Conservation (phyloP, 2,888 invertebrate species). For the Amphipyra tragopoginis region DNA sequence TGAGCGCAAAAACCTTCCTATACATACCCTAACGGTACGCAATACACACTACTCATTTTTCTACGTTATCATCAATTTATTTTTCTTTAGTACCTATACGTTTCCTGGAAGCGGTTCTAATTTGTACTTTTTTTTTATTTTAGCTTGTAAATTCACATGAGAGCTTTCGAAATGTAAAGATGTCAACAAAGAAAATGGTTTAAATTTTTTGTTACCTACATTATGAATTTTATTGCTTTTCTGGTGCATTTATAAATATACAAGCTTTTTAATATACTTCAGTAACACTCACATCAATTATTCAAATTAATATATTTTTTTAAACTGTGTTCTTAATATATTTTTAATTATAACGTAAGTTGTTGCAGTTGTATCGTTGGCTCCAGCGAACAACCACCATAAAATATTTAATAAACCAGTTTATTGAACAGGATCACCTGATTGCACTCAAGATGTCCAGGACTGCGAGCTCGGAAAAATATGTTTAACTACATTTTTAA, state of each 20-base stretch:
- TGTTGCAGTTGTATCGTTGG: conserved; percentile 60
- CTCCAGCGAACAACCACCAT: conserved; percentile 66
- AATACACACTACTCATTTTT: conserved; percentile 74
- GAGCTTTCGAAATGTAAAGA: conserved; percentile 5
- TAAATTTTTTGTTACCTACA: neutral
- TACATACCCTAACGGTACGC: conserved; percentile 75
- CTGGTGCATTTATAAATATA: neutral
- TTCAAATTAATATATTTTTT: neutral
- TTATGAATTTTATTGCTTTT: neutral
- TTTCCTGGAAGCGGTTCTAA: conserved; percentile 32
- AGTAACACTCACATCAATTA: neutral
- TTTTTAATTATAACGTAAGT: conserved; percentile 30
- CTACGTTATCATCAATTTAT: conserved; percentile 64
- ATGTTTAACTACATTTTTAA: conserved; percentile 39
- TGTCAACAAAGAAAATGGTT: neutral
- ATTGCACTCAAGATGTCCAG: conserved; percentile 64
- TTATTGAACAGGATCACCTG: conserved; percentile 78
- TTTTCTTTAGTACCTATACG: conserved; percentile 35
- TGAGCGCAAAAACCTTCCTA: conserved; percentile 80
- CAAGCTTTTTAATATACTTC: neutral
- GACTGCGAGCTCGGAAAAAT: conserved; percentile 63
- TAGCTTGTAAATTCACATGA: conserved; percentile 5
- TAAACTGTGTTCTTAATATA: conserved; percentile 21
- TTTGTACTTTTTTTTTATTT: conserved; percentile 1
- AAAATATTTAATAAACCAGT: conserved; percentile 85